Base-by-base conservation (phyloP, 2,113 vertebrate genomes). In the Taxidea taxus region DNA sequence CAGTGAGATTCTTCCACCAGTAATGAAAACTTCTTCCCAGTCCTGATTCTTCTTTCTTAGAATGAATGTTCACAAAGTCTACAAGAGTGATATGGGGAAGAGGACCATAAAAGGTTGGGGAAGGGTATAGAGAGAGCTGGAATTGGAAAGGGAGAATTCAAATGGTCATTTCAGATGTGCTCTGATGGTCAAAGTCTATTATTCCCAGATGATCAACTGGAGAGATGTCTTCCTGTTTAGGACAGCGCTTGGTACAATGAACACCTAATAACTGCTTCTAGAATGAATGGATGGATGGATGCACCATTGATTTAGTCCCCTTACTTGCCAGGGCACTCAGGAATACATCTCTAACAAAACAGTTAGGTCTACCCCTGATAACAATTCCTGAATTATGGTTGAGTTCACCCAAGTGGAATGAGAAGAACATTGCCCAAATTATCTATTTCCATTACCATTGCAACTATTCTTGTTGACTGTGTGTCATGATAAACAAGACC, bases 381-480 rank as follows among this genome's bases (percentile, higher is more conserved):
- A 75, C 66, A 83, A 62, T 68, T 29, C 54, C 66, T 51, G 47
- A 77, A 89, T 39, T 10, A 9, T 0, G 18, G 64, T 0, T 84
- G 91, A 70, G 37, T 42, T 93, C 78, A 83, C 34, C 80, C 39
- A 82, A 84, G 60, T 44, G 15, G 56, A 82, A 94, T 29, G n/a
- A 64, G 60, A 85, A 75, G 68, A 87, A 89, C 74, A 56, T 44
- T 95, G 91, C 72, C 42, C 60, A 66, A 54, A 83, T 90, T n/a
- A 80, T 75, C 27, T 95, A 56, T 78, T 88, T 82, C 70, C 25
- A 31, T 37, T 39, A 87, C 44, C 47, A 34, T 62, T 78, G 95
- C 39, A 91, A 93, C 58, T 51, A 10, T 6, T 34, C 29, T 13
- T 56, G 54, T 44, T 37, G 80, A 49, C 81, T 34, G 31, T 4